A percentile compares a stretch with the other conserved stretches of the same genome.
phyloP scores from a whole-genome alignment of 2,888 invertebrate species.

The Carpatolechia fugitivella region DNA sequence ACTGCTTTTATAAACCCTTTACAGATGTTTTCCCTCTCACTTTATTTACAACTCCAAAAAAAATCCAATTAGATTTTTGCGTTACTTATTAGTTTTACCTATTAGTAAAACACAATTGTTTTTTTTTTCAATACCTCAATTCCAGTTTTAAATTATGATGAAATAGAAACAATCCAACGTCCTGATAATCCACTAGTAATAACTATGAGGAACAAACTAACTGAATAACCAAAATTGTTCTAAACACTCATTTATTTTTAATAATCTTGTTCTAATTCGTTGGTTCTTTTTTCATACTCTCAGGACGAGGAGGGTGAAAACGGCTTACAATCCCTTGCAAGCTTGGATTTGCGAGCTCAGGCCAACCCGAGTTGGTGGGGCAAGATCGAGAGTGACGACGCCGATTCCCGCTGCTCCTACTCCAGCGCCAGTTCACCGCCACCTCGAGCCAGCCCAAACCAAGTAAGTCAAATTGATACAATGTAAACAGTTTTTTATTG shows the following conservation, averaged over 20 bases:
- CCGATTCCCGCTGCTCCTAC: conserved; percentile 88
- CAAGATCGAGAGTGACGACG: conserved; percentile 82
- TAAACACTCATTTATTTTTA: background rate
- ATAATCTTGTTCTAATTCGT: background rate
- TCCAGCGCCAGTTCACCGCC: conserved; percentile 88
- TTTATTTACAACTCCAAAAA: too few relatives aligned
- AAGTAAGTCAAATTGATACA: background rate
- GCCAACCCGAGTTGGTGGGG: conserved; percentile 67
- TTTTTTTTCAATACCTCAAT: too few relatives aligned
- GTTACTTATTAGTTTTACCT: too few relatives aligned
- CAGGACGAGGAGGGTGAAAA: conserved; percentile 63
- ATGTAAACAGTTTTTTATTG: too few relatives aligned
- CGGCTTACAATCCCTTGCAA: conserved; percentile 55
- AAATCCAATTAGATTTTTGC: too few relatives aligned
- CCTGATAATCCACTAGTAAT: background rate
- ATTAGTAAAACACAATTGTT: too few relatives aligned
- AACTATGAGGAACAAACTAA: background rate
- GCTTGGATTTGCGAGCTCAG: conserved; percentile 60
- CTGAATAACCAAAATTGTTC: background rate
- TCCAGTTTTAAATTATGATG: background rate
- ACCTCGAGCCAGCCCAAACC: conserved; percentile 39
- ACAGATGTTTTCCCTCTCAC: background rate
- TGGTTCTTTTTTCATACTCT: conserved; percentile 1
- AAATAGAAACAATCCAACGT: background rate
- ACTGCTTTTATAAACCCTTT: conserved; percentile 12